These are phyloP conservation scores for Argya squamiceps DNA, from an alignment of 2,797 vertebrate species.

Conservation along the genomic window DNA sequence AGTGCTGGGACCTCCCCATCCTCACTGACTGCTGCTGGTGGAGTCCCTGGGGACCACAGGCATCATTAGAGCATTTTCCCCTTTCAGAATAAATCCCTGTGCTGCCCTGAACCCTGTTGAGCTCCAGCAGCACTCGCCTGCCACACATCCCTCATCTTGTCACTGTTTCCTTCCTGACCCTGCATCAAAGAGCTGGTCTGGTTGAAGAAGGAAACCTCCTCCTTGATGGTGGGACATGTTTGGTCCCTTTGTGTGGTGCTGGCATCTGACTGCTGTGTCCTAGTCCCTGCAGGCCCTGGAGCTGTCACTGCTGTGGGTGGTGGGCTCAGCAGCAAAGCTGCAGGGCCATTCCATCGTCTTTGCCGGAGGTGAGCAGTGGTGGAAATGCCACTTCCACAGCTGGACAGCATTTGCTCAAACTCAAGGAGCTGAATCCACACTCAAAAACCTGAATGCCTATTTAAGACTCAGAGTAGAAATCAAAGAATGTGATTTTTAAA, in stretches of 20 bases:
- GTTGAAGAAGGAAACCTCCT: neutral
- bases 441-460: neutral
- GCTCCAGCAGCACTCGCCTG: neutral
- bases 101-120: neutral
- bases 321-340: neutral
- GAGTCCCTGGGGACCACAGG: neutral
- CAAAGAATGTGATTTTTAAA: neutral
- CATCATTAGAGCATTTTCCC: conserved; percentile 3
- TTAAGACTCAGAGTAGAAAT: neutral
- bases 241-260: neutral
- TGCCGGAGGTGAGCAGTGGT: neutral
- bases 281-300: neutral
- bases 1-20: neutral
- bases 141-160: neutral
- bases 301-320: accelerated
- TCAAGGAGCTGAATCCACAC: neutral
- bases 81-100: neutral
- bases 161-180: neutral
- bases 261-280: neutral
- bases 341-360: accelerated
- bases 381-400: neutral
- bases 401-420: neutral
- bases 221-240: accelerated
- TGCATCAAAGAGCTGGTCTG: neutral
- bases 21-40: neutral